Evolutionary conservation across 2,888 invertebrate genomes (phyloP), one percentile per base, ranked within the genome.

Genomic region (Drosophila hamatofila): DNA sequence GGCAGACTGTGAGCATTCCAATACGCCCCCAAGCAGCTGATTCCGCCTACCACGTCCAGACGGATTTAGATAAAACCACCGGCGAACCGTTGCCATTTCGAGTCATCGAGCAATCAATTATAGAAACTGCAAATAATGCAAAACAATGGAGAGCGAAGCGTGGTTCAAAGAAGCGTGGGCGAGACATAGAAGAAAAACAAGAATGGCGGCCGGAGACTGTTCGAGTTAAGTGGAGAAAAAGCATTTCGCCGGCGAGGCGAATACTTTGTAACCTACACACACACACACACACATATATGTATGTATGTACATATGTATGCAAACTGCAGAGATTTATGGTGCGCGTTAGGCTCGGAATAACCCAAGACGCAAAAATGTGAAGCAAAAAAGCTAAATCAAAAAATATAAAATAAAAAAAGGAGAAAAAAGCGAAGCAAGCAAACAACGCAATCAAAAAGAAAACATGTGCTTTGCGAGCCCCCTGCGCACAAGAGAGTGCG

Each of bases 41-140:
- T 25, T 41, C 61, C 77, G 33, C 59, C 72, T 59, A 66, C 74
- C 41, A 9, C 66, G 35, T n/a, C 9, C 37, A 62, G 54, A 27
- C 70, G 63, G 66, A 59, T 68, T 71, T 78, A 67, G 75, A 64
- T 75, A 65, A 66, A 67, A 56, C 66, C 65, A 46, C 35, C 23
- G 42, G 25, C 37, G 23, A 52, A 30, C 48, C 44, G 52, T 46
- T 64, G 55, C 81, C 82, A 75, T 77, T 74, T 68, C 35, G 54
- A 63, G 56, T 42, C 27, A 62, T 63, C 57, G 49, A 42, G 35
- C 73, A 75, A 84, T 86, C 72, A 83, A 81, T 80, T 80, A 75
- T 57, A 62, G 54, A 58, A 75, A 72, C 66, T 86, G 79, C 74
- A 86, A 76, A 80, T 76, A 85, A 80, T 84, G 83, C 80, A 83